phyloP scores from a whole-genome alignment of 1,140 invertebrate species.

The Zaprionus lachaisei region DNA sequence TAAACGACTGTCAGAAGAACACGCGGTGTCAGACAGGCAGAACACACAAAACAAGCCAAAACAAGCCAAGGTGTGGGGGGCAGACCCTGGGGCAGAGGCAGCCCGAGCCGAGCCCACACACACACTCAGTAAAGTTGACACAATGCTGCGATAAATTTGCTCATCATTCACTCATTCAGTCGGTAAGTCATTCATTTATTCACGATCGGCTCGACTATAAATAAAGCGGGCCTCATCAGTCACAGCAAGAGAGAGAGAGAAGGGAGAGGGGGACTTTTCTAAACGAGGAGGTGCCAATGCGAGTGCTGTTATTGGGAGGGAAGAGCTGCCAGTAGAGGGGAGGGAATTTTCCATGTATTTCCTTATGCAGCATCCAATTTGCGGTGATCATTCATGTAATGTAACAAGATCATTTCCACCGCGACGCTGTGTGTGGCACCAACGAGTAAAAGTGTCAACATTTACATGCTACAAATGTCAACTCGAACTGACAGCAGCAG shows the following conservation, averaged over 20 bases:
- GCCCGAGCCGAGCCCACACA: constrained; percentile 60
- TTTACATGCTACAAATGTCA: constrained; percentile 82
- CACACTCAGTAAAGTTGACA: constrained; percentile 69
- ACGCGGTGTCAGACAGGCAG: constrained; percentile 50
- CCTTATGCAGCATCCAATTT: constrained; percentile 74
- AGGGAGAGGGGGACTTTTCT: background rate
- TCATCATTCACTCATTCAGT: constrained; percentile 82
- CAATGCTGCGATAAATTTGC: constrained; percentile 82
- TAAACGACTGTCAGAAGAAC: constrained; percentile 80
- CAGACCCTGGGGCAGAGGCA: background rate
- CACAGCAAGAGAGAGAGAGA: constrained; percentile 22
- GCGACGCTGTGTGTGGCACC: constrained; percentile 68
- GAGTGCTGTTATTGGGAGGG: constrained; percentile 41
- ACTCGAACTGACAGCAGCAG: constrained; percentile 63
- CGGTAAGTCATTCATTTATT: constrained; percentile 66
- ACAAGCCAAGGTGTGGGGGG: background rate
- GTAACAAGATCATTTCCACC: constrained; percentile 74
- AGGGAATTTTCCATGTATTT: constrained; percentile 60
- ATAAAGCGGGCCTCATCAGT: constrained; percentile 77
- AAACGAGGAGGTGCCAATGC: constrained; percentile 70
- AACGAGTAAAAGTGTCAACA: constrained; percentile 76
- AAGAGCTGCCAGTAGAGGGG: constrained; percentile 40
- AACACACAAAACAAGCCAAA: constrained; percentile 23
- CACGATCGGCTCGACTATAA: constrained; percentile 73
- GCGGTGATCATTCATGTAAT: constrained; percentile 82